Conservation (phyloP, 2,113 vertebrate species). For the Nicator chloris region DNA sequence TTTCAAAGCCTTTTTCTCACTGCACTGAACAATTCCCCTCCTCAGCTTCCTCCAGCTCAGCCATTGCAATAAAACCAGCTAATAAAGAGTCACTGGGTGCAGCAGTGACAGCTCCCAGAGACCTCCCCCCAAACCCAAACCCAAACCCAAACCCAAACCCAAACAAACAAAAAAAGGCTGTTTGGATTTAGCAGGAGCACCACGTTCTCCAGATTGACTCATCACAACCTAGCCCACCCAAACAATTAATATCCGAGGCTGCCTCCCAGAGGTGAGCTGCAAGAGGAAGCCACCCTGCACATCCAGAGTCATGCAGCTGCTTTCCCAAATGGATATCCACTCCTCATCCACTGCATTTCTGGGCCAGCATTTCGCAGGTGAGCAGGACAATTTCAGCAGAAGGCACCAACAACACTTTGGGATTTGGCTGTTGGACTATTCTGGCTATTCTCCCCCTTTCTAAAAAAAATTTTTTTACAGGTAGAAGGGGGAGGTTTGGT, state of each 20-base stretch:
- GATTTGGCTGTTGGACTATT: neutral
- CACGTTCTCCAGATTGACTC: neutral
- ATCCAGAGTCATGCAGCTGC: neutral
- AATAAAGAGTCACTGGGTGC: neutral
- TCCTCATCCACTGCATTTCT: neutral
- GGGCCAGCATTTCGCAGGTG: neutral
- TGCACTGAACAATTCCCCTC: neutral
- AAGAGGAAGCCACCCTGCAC: neutral
- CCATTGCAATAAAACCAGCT: neutral
- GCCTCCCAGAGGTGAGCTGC: conserved; percentile 52
- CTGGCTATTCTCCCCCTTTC: neutral
- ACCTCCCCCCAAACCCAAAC: rapidly evolving
- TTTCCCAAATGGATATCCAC: neutral
- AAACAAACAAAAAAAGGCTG: too few species aligned
- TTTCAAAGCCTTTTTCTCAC: neutral
- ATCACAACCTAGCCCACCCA: neutral
- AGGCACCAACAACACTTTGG: rapidly evolving
- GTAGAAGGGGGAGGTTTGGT: neutral
- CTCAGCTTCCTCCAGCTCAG: neutral
- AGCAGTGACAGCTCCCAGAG: neutral
- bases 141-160: too few species aligned
- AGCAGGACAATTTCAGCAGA: neutral
- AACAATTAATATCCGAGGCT: conserved; percentile 20
- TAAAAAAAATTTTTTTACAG: too few species aligned
- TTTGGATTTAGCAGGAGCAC: neutral